Percentiles rank a stretch among this genome's conserved stretches.
Conservation (phyloP, 2,113 vertebrate genomes). For the Rhea pennata region DNA sequence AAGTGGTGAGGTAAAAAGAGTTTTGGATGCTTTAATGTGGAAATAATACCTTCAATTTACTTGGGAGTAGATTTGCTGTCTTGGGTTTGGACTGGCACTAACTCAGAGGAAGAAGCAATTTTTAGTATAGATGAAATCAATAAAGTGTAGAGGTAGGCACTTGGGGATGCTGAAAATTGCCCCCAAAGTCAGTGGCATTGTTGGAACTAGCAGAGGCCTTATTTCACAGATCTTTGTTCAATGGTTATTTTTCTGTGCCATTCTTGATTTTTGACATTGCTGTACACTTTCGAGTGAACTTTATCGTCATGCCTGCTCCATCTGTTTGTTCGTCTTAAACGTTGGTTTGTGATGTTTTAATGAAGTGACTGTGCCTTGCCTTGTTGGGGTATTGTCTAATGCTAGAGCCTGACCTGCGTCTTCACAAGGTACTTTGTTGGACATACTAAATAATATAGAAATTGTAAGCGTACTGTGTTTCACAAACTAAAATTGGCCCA, state of each 20-base stretch:
- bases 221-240: accelerated
- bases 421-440: accelerated
- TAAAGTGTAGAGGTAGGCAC: neutral
- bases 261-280: neutral
- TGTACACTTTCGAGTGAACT: accelerated
- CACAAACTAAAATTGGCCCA: neutral
- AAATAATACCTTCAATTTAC: neutral
- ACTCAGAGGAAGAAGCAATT: neutral
- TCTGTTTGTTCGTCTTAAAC: neutral
- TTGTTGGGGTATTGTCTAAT: neutral
- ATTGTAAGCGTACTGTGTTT: accelerated
- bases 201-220: neutral
- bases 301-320: accelerated
- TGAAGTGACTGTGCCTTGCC: neutral
- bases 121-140: neutral
- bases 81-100: neutral
- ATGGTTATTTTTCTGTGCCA: neutral
- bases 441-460: neutral
- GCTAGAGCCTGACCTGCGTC: neutral
- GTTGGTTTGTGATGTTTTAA: neutral
- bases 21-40: neutral
- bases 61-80: neutral
- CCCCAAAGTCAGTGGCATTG: no score
- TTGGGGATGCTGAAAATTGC: neutral
- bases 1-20: neutral